Evolutionary conservation across 2,797 vertebrate genomes (phyloP).

Genomic region (Peromyscus eremicus): DNA sequence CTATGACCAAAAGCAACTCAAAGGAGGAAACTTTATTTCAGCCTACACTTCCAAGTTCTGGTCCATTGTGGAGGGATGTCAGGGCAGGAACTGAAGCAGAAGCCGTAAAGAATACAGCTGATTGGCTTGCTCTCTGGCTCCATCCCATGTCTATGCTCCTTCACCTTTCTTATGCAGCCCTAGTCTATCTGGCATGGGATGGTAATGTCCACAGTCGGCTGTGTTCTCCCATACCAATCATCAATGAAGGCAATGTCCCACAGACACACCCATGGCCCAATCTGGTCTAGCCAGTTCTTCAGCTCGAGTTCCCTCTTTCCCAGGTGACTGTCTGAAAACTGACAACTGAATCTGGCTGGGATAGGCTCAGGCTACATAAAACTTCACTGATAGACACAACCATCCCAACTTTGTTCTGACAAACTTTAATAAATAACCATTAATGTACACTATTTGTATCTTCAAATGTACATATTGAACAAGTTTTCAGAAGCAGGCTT

Average conservation of each 20-base stretch:
- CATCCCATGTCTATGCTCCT: too few species aligned
- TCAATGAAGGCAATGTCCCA: neutral
- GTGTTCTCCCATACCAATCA: neutral
- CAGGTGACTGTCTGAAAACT: neutral
- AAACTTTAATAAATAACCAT: neutral
- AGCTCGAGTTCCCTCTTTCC: neutral
- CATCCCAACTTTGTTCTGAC: neutral
- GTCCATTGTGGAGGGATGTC: too few species aligned
- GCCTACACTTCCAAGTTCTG: neutral
- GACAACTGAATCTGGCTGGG: neutral
- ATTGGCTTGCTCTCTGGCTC: neutral
- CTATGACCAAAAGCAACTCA: neutral
- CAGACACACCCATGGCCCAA: neutral
- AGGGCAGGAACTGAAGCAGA: neutral
- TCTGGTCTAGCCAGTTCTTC: neutral
- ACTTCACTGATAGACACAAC: neutral
- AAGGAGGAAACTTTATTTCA: neutral
- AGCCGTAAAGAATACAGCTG: too few species aligned
- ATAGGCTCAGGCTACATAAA: neutral
- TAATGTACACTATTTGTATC: neutral
- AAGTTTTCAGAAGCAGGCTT: conserved; percentile 39
- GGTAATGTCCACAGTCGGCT: too few species aligned
- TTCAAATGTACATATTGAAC: neutral
- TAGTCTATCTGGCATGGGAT: too few species aligned
- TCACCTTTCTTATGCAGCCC: neutral